These are phyloP conservation scores for Zophobas morio DNA, from an alignment of 1,140 invertebrate species.

Conservation along the genomic window DNA sequence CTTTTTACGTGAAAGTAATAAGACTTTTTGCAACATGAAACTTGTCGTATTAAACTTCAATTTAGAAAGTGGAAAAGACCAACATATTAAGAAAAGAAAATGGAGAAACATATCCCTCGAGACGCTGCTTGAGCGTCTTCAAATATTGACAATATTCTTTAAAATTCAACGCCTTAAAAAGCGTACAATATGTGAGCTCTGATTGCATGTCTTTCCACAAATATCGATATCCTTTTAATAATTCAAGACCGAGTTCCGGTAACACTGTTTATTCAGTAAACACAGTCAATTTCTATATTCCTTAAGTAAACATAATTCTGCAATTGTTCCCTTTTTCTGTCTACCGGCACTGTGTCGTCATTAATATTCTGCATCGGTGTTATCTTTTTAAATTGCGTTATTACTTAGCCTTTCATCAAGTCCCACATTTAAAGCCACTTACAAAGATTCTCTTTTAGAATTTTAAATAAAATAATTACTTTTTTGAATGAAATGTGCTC, in stretches of 20 bases:
- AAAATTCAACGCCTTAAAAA: constrained; percentile 19
- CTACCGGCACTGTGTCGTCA: background rate
- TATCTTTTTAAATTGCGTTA: constrained; percentile 9
- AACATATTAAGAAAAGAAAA: too few species aligned
- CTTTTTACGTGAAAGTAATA: too few species aligned
- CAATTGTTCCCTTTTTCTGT: constrained; percentile 18
- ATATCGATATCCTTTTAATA: constrained; percentile 32
- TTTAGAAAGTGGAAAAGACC: too few species aligned
- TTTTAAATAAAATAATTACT: constrained; percentile 3
- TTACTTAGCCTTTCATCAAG: background rate
- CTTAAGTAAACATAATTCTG: constrained; percentile 33
- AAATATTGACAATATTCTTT: constrained; percentile 11
- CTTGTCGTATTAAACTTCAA: too few species aligned
- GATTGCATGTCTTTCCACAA: constrained; percentile 29
- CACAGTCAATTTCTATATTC: constrained; percentile 26
- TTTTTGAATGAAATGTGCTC: background rate
- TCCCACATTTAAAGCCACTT: constrained; percentile 1
- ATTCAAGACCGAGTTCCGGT: constrained; percentile 20
- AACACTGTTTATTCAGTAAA: constrained; percentile 35
- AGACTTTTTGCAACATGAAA: too few species aligned
- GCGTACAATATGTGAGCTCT: background rate
- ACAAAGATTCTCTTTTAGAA: background rate
- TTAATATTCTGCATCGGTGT: constrained; percentile 31
- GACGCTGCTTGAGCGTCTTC: background rate
- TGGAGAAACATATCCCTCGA: too few species aligned